These are phyloP conservation scores for Calcarius lapponicus DNA, from an alignment of 2,797 vertebrate genomes.

Conservation along the genomic window DNA sequence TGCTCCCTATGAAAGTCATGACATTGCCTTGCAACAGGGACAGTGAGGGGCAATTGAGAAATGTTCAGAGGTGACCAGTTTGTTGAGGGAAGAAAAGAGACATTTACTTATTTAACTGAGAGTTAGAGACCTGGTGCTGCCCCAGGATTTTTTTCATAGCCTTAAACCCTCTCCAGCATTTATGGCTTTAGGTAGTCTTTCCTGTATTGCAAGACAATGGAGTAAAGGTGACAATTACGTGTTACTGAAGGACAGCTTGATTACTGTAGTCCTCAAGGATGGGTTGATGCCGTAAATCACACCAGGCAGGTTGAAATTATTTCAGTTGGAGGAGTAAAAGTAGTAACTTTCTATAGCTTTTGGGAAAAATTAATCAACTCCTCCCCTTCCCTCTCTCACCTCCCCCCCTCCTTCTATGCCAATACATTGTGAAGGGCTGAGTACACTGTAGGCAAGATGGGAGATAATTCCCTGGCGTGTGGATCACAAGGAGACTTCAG, in stretches of 20 bases:
- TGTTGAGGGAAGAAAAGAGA: not conserved
- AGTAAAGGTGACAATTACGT: not conserved
- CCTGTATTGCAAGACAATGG: not conserved
- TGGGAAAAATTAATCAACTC: not conserved
- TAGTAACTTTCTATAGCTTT: not conserved
- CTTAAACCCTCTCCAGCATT: not conserved
- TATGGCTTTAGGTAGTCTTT: not conserved
- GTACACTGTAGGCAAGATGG: not conserved
- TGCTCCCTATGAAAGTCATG: not conserved
- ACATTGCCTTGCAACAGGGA: not conserved
- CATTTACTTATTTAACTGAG: not conserved
- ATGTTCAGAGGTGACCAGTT: not conserved
- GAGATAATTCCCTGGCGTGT: not conserved
- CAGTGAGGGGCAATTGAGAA: not conserved
- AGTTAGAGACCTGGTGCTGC: not conserved
- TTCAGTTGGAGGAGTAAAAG: not conserved
- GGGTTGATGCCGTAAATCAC: not conserved
- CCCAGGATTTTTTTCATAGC: not conserved
- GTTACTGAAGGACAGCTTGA: not conserved
- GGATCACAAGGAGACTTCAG: not conserved
- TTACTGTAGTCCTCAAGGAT: not conserved
- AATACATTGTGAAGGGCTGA: not conserved
- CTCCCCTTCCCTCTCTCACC: not conserved
- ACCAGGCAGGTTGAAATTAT: not conserved
- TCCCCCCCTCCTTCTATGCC: rapidly evolving